A percentile compares a stretch with the other conserved stretches of the same genome.
Evolutionary conservation across 35 echinoderm and acorn worm genomes (phyloP).

Genomic region (Chiridota heheva): DNA sequence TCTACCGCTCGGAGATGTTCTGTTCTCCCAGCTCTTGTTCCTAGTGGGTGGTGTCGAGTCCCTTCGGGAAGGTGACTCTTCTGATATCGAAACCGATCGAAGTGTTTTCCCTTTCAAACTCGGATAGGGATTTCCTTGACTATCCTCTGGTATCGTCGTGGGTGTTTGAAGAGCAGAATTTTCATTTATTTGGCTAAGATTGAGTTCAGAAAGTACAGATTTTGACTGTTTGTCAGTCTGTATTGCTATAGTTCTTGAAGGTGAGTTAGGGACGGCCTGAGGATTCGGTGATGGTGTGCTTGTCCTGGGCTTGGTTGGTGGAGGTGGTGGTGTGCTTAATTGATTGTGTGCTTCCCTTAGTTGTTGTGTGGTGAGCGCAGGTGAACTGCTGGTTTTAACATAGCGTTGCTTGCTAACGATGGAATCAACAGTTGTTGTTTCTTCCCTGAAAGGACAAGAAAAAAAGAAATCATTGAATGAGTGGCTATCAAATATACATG

Average conservation of each 20-base stretch:
- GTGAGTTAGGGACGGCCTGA: too few species aligned
- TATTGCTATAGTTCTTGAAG: constrained; percentile 54
- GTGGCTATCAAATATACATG: too few species aligned
- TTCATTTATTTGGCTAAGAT: neutral
- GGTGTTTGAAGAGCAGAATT: constrained; percentile 12
- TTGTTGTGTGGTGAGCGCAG: constrained; percentile 9
- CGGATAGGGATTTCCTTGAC: constrained; percentile 7
- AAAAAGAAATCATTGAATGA: too few species aligned
- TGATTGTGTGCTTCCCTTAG: constrained; percentile 31
- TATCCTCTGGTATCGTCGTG: constrained; percentile 2
- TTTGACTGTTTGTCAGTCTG: constrained; percentile 34
- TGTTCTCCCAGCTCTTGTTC: constrained; percentile 7
- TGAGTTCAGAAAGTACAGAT: neutral
- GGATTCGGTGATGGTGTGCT: too few species aligned
- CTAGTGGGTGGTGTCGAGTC: constrained; percentile 38
- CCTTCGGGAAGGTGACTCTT: constrained; percentile 22
- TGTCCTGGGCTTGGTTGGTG: constrained; percentile 34
- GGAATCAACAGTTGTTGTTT: too few species aligned
- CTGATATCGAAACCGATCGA: constrained; percentile 35
- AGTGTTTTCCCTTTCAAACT: constrained; percentile 5
- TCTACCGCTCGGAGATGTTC: constrained; percentile 50
- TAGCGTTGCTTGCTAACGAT: too few species aligned
- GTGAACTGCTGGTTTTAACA: constrained; percentile 31
- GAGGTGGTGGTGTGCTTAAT: neutral
- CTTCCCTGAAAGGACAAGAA: too few species aligned